phyloP scores from a whole-genome alignment of 2,888 invertebrate genomes.

The Cremastobaeus sp. region DNA sequence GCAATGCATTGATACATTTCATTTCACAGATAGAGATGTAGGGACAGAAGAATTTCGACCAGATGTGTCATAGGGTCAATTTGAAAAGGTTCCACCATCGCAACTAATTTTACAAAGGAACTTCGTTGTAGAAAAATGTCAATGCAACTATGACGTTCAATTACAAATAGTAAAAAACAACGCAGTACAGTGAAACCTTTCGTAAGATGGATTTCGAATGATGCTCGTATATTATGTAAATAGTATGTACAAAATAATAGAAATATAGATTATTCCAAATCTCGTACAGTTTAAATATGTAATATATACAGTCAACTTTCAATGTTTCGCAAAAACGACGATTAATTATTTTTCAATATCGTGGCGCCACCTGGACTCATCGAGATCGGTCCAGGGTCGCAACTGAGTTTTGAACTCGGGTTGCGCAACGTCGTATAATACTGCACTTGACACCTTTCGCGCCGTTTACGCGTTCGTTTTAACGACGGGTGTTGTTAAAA shows the following conservation, averaged over 20 bases:
- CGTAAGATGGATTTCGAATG: no score
- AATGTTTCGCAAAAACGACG: slow-evolving; percentile 9
- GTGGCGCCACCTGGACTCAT: slow-evolving; percentile 20
- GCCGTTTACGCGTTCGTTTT: slow-evolving; percentile 6
- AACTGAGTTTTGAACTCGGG: slow-evolving; percentile 13
- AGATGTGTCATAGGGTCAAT: no score
- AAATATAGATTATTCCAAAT: slow-evolving; percentile 20
- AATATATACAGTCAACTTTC: slow-evolving; percentile 41
- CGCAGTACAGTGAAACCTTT: slow-evolving; percentile 12
- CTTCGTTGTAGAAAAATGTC: no score
- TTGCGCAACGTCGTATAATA: slow-evolving; percentile 46
- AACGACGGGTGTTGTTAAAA: background rate
- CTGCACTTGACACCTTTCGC: slow-evolving; percentile 49
- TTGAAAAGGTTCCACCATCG: no score
- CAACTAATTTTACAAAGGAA: no score
- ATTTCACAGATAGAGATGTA: no score
- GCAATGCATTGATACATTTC: no score
- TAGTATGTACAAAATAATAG: slow-evolving; percentile 33
- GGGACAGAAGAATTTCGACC: no score
- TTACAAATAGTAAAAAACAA: background rate
- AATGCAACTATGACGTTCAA: no score
- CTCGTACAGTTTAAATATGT: no score
- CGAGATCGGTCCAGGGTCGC: no score
- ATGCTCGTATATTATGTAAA: background rate
- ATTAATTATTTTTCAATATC: background rate